A percentile compares a stretch with the other conserved stretches of the same genome.
Conservation (phyloP, 2,797 vertebrate species). For the Darevskia mixta region DNA sequence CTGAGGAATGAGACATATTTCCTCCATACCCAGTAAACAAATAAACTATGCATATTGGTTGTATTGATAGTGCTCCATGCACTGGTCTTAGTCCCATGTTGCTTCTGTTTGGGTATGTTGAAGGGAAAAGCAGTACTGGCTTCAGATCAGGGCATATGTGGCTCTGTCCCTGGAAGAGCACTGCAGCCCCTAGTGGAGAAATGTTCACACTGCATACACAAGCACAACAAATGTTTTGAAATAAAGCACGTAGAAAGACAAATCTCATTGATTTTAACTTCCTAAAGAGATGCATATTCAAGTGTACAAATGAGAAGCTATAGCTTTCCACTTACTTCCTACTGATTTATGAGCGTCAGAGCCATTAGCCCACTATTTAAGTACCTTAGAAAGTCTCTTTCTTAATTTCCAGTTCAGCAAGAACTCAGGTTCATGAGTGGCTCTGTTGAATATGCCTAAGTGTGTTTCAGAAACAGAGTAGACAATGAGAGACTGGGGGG, state of each 20-base stretch:
- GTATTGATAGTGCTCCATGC: neutral
- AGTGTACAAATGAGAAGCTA: neutral
- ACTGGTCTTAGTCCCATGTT: neutral
- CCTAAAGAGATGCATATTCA: neutral
- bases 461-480: slow-evolving; percentile 8
- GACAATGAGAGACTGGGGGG: neutral
- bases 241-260: neutral
- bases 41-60: neutral
- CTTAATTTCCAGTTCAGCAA: neutral
- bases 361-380: neutral
- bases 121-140: neutral
- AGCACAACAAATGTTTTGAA: neutral
- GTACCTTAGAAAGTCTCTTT: neutral
- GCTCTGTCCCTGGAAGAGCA: neutral
- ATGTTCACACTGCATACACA: slow-evolving; percentile 1
- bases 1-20: neutral
- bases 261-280: neutral
- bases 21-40: neutral
- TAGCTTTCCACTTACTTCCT: neutral
- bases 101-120: neutral
- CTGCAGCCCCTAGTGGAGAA: slow-evolving; percentile 9
- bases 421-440: neutral
- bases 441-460: neutral
- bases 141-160: neutral
- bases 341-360: neutral